Percentiles rank a stretch among this genome's conserved stretches.
Evolutionary conservation across 2,888 invertebrate genomes (phyloP).

Genomic region (Ceramica pisi): DNA sequence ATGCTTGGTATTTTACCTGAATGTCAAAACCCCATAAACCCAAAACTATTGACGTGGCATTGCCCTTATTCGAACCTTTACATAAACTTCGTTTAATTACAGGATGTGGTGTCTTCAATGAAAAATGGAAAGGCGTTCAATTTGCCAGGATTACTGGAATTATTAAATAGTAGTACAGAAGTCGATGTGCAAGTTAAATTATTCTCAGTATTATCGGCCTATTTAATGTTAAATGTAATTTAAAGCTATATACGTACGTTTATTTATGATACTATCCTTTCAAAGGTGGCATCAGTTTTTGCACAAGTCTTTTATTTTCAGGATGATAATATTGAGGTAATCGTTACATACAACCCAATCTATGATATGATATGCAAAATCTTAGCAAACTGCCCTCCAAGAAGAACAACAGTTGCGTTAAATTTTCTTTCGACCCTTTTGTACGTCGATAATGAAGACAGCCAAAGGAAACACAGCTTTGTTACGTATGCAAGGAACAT

Average conservation of each 20-base stretch:
- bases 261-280: neutral
- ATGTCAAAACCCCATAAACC: too few relatives aligned
- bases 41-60: too few relatives aligned
- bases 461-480: conserved; percentile 65
- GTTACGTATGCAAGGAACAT: conserved; percentile 77
- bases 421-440: conserved; percentile 80
- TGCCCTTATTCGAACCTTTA: neutral
- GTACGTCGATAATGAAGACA: conserved; percentile 68
- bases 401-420: conserved; percentile 73
- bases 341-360: conserved; percentile 75
- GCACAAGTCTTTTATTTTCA: conserved; percentile 61
- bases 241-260: neutral
- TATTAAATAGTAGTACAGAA: conserved; percentile 73
- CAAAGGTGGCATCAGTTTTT: neutral
- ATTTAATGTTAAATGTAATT: conserved; percentile 79
- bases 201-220: conserved; percentile 76
- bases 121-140: conserved; percentile 65
- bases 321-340: conserved; percentile 70
- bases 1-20: too few relatives aligned
- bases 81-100: conserved; percentile 31
- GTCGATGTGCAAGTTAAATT: conserved; percentile 75
- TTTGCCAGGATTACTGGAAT: conserved; percentile 72
- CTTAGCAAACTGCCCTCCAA: conserved; percentile 71
- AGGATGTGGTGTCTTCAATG: conserved; percentile 64
- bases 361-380: conserved; percentile 77